Percentiles rank a stretch among this genome's conserved stretches.
These are phyloP conservation scores for Camponotus pennsylvanicus DNA, from an alignment of 1,140 invertebrate species.

Conservation along the genomic window DNA sequence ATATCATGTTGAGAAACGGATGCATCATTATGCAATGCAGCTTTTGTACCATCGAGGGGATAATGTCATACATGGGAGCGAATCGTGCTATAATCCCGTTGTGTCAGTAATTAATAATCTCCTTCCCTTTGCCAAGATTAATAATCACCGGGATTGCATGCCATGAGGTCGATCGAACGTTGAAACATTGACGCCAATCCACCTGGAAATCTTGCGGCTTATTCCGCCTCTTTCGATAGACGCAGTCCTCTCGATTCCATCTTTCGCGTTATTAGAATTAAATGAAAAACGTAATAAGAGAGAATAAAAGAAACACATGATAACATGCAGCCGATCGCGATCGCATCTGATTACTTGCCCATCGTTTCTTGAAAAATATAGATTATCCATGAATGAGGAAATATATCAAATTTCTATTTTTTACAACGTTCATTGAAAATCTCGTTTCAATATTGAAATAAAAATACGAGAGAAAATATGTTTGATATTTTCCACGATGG, in stretches of 20 bases:
- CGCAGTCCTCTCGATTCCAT: no score
- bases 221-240: not conserved
- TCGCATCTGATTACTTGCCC: not conserved
- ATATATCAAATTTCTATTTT: not conserved
- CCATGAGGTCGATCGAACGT: constrained; percentile 7
- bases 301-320: not conserved
- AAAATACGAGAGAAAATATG: not conserved
- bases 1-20: constrained; percentile 2
- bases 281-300: constrained; percentile 5
- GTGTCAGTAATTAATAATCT: constrained; percentile 21
- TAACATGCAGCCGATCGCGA: not conserved
- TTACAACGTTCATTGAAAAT: not conserved
- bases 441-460: not conserved
- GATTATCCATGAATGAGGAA: not conserved
- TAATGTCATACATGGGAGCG: not conserved
- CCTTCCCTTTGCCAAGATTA: constrained; percentile 7
- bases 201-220: constrained; percentile 12
- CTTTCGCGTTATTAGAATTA: not conserved
- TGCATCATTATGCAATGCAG: not conserved
- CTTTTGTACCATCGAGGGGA: not conserved
- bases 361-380: not conserved
- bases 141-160: constrained; percentile 36
- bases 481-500: not conserved
- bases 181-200: not conserved
- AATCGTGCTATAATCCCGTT: constrained; percentile 42